phyloP scores from a whole-genome alignment of 2,888 invertebrate species.

The Sympetrum striolatum region DNA sequence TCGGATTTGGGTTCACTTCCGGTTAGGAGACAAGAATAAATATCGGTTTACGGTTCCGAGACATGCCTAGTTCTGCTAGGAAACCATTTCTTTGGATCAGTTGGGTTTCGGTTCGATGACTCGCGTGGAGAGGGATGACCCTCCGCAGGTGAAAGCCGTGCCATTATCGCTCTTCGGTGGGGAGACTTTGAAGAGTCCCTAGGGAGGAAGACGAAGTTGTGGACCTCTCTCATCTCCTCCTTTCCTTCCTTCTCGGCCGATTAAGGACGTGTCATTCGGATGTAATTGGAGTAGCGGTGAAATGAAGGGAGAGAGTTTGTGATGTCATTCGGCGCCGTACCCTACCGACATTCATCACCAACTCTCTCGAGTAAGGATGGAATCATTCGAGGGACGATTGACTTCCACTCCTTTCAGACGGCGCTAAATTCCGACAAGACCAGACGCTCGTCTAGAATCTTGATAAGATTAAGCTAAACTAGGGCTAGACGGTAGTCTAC shows the following conservation, averaged over 20 bases:
- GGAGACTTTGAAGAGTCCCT: neutral
- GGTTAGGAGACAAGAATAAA: no score
- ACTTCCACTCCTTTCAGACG: slow-evolving; percentile 21
- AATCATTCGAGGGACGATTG: slow-evolving; percentile 27
- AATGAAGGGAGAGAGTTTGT: slow-evolving; percentile 13
- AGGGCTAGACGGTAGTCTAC: slow-evolving; percentile 7
- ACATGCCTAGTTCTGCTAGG: no score
- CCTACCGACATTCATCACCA: slow-evolving; percentile 34
- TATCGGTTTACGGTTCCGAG: no score
- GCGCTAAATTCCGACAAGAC: neutral
- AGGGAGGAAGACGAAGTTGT: neutral
- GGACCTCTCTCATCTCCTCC: neutral
- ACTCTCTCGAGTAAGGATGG: slow-evolving; percentile 12
- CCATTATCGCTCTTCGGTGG: neutral
- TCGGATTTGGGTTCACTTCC: no score
- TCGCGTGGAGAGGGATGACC: neutral
- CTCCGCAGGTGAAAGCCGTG: neutral
- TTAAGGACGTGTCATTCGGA: slow-evolving; percentile 36
- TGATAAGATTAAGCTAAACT: slow-evolving; percentile 29
- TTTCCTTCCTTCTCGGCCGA: slow-evolving; percentile 3
- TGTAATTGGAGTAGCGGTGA: slow-evolving; percentile 40
- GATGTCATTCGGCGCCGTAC: neutral
- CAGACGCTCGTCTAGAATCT: slow-evolving; percentile 18
- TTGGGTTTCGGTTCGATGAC: neutral
- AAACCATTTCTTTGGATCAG: no score